phyloP scores from a whole-genome alignment of 2,113 vertebrate species.

The Spea multiplicata region DNA sequence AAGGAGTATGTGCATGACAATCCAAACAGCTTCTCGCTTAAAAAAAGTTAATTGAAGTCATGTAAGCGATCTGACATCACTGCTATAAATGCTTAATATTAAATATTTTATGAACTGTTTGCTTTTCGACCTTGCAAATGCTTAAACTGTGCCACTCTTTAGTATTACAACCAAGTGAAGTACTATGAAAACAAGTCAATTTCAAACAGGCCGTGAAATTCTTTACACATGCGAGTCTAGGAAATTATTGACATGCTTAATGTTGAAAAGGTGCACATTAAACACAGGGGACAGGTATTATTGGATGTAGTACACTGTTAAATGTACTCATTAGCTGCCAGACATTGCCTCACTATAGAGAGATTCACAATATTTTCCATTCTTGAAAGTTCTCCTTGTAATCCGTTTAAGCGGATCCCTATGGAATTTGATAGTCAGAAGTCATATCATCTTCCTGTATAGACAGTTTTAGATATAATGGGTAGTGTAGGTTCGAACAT shows the following conservation, averaged over 20 bases:
- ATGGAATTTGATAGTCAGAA: conserved; percentile 53
- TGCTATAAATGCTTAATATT: too few relatives aligned
- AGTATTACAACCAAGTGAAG: too few relatives aligned
- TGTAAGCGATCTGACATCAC: too few relatives aligned
- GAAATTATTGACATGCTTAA: background rate
- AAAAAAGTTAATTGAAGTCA: too few relatives aligned
- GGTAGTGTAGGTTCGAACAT: conserved; percentile 52
- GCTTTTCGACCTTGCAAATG: too few relatives aligned
- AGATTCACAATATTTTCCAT: conserved; percentile 54
- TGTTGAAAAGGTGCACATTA: conserved; percentile 8
- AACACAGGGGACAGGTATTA: background rate
- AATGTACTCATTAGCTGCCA: conserved; percentile 53
- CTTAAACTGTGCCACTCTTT: too few relatives aligned
- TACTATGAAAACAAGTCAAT: too few relatives aligned
- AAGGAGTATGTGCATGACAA: too few relatives aligned
- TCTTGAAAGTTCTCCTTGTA: conserved; percentile 27
- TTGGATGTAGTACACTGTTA: conserved; percentile 4
- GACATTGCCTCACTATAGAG: conserved; percentile 58
- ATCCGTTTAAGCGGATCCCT: conserved; percentile 52
- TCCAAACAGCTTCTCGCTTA: too few relatives aligned
- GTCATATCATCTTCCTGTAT: conserved; percentile 51
- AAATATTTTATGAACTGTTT: too few relatives aligned
- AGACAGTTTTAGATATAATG: conserved; percentile 50
- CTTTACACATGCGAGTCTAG: conserved; percentile 10
- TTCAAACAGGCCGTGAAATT: conserved; percentile 24